Evolutionary conservation across 2,113 vertebrate genomes (phyloP).

Genomic region (Leucoraja erinaceus): DNA sequence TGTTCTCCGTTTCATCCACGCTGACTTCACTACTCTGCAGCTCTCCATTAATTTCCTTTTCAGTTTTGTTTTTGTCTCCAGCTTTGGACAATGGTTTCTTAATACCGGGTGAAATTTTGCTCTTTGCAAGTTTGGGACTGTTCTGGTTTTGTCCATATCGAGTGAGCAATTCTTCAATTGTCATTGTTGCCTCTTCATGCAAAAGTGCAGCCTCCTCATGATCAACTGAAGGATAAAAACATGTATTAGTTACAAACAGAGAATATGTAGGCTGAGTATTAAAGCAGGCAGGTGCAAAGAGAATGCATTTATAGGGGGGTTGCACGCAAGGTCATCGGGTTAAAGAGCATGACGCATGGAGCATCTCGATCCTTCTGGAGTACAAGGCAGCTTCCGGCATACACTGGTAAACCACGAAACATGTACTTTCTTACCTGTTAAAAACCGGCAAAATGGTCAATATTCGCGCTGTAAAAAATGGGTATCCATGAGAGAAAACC

Average conservation of each 20-base stretch:
- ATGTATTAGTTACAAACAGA: background rate
- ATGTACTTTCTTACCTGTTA: too few species aligned
- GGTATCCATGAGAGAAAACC: too few species aligned
- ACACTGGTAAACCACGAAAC: too few species aligned
- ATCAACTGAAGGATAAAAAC: constrained; percentile 68
- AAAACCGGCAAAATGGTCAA: too few species aligned
- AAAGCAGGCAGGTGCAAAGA: too few species aligned
- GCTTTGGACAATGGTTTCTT: constrained; percentile 44
- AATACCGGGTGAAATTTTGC: constrained; percentile 43
- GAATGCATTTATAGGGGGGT: background rate
- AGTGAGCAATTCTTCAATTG: constrained; percentile 90
- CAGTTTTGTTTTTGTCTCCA: constrained; percentile 47
- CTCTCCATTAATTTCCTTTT: constrained; percentile 76
- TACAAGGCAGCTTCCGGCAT: too few species aligned
- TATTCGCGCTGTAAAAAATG: too few species aligned
- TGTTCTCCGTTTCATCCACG: constrained; percentile 53
- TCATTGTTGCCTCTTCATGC: constrained; percentile 96
- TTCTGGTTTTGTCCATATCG: constrained; percentile 85
- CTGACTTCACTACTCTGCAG: constrained; percentile 58
- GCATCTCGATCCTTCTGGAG: too few species aligned
- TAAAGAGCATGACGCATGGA: too few species aligned
- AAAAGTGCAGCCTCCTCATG: constrained; percentile 90
- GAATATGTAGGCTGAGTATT: too few species aligned
- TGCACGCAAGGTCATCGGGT: too few species aligned
- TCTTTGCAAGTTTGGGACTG: constrained; percentile 68